Evolutionary conservation across 2,113 vertebrate species (phyloP), one percentile per base, ranked within the genome.

Genomic region (Buteo buteo): DNA sequence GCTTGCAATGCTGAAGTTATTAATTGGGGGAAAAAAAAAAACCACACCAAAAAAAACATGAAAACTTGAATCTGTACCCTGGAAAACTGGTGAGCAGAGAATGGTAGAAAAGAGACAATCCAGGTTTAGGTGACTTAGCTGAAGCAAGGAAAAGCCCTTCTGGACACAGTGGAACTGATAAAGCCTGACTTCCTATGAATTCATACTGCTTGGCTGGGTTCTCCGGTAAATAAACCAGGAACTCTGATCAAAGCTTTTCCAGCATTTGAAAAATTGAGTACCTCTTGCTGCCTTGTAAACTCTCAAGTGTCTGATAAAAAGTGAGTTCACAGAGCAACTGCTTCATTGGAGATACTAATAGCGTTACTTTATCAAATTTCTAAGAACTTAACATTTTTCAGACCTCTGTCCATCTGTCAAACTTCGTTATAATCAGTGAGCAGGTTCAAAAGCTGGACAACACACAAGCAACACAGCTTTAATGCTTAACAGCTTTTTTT

Each of bases 21-120:
- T 50, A 82, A 90, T 10, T 14, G 1, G 6, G 1, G 4, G 1
- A 10, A 38, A 57, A 83, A 36, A 3, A 3, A n/a, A 47, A 3
- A 1, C 1, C 8, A 19, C 8, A 3, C 8, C 16, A 20, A 19
- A 45, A 70, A 47, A 3, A 0, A 4, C 36, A 45, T 55, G 42
- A 87, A 47, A 84, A 61, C 8, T 44, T 82, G 52, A 58, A 71
- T 52, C 34, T 54, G 16, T 44, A 47, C 24, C 15, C 16, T 67
- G 66, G 32, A 82, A 72, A 29, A 70, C 25, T 52, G 28, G 28
- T 55, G 36, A 82, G 28, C 11, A 36, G 36, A 32, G 76, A 70
- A 45, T 32, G 19, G 22, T 69, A 73, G 55, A 79, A 82, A 44
- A 91, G 21, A 62, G 24, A 58, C 9, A 38, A 36, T n/a, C 16